phyloP scores from a whole-genome alignment of 2,797 vertebrate genomes.

The Linurgus olivaceus region DNA sequence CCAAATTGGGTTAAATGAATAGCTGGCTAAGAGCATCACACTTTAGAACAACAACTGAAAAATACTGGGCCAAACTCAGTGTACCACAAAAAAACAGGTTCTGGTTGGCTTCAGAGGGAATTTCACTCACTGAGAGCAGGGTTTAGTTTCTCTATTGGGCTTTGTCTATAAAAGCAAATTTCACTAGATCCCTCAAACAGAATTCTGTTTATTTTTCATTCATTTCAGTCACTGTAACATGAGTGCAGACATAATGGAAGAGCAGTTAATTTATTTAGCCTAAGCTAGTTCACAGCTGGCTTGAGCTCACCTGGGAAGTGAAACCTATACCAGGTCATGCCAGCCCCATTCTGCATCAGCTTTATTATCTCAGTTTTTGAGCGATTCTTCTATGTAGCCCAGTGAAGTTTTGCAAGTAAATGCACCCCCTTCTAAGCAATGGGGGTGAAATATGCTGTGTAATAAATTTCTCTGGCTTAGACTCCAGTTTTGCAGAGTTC shows the following conservation, averaged over 20 bases:
- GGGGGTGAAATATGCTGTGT: background rate
- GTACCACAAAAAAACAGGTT: background rate
- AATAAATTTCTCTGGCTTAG: background rate
- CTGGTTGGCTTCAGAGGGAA: background rate
- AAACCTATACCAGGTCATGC: background rate
- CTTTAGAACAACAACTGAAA: slow-evolving; percentile 13
- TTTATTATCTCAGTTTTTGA: background rate
- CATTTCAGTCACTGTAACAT: background rate
- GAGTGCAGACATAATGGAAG: background rate
- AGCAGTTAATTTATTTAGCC: background rate
- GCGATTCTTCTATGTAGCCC: background rate
- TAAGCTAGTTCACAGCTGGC: background rate
- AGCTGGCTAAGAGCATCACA: slow-evolving; percentile 33
- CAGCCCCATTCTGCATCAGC: background rate
- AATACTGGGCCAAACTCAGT: background rate
- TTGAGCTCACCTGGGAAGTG: background rate
- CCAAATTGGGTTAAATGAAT: slow-evolving; percentile 30
- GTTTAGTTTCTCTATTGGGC: background rate
- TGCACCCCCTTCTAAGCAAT: background rate
- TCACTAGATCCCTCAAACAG: background rate
- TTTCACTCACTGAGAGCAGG: background rate
- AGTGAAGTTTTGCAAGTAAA: background rate
- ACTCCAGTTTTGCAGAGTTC: background rate
- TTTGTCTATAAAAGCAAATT: background rate
- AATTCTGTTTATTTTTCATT: background rate